A percentile compares a stretch with the other conserved stretches of the same genome.
Conservation (phyloP, 2,797 vertebrate genomes). For the Darevskia nairensis region DNA sequence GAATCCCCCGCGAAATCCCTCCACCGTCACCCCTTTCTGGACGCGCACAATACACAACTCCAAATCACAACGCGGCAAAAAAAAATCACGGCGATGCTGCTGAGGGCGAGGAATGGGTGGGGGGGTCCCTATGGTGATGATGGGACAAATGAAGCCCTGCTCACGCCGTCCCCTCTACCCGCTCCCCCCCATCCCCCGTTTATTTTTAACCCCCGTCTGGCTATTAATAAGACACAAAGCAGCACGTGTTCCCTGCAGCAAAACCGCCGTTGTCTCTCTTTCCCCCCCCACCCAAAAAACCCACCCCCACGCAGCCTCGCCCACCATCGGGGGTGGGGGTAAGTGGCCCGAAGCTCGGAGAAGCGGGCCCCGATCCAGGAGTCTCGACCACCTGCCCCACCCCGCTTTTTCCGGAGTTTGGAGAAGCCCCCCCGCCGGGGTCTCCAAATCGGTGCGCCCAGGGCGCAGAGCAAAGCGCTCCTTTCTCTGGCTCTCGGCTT, state of each 20-base stretch:
- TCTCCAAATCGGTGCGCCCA: neutral
- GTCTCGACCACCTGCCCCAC: neutral
- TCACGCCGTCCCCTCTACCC: neutral
- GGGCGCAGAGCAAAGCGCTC: constrained; percentile 1
- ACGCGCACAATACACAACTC: too few species aligned
- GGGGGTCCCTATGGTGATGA: neutral
- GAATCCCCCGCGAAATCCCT: neutral
- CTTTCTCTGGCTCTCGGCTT: too few species aligned
- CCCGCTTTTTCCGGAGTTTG: too few species aligned
- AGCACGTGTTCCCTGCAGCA: constrained; percentile 22
- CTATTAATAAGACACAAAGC: constrained; percentile 5
- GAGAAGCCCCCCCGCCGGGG: too few species aligned
- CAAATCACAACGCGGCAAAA: neutral
- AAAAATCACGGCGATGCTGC: too few species aligned
- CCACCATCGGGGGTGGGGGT: neutral
- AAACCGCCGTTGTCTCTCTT: neutral
- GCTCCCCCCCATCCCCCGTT: neutral
- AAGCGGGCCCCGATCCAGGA: neutral
- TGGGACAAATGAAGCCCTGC: neutral
- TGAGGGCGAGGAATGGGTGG: neutral
- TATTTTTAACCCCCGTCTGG: constrained; percentile 10
- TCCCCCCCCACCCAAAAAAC: fast-evolving
- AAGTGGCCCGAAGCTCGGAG: neutral
- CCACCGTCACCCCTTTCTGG: neutral
- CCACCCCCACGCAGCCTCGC: neutral